Evolutionary conservation across 2,113 vertebrate species (phyloP).

Genomic region (Anas platyrhynchos): DNA sequence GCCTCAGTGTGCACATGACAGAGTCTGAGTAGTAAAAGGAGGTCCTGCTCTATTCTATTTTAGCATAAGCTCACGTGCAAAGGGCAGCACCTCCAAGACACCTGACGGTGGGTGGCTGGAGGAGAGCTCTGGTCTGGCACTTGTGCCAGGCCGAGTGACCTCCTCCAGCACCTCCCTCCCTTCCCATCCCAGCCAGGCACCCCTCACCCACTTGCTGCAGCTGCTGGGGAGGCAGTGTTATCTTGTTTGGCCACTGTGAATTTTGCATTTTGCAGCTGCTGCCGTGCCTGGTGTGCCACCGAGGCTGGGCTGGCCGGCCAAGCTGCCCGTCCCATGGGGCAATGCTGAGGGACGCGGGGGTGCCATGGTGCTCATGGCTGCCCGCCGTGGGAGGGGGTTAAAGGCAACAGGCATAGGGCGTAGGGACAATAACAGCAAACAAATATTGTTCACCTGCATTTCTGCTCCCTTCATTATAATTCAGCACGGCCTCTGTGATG

Average conservation of each 20-base stretch:
- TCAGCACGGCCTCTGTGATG: not conserved
- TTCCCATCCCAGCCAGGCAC: no score
- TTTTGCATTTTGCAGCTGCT: rapidly evolving
- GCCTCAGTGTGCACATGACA: rapidly evolving
- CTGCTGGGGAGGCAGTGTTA: not conserved
- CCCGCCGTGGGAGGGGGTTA: not conserved
- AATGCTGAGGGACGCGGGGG: not conserved
- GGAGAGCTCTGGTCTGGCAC: not conserved
- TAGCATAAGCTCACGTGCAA: not conserved
- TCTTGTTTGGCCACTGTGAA: rapidly evolving
- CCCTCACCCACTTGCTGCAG: not conserved
- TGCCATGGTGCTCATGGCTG: not conserved
- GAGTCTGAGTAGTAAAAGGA: not conserved
- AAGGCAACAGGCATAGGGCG: not conserved
- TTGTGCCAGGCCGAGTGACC: no score
- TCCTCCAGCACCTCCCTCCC: no score
- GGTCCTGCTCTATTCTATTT: not conserved
- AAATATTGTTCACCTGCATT: not conserved
- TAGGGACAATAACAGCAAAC: not conserved
- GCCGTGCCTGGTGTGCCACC: rapidly evolving
- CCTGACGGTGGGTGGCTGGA: not conserved
- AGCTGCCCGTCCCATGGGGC: not conserved
- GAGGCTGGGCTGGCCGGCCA: not conserved
- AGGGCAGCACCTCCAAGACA: not conserved
- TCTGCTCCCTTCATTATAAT: not conserved